These are phyloP conservation scores for Myathropa florea DNA, from an alignment of 2,888 invertebrate genomes.

Conservation along the genomic window DNA sequence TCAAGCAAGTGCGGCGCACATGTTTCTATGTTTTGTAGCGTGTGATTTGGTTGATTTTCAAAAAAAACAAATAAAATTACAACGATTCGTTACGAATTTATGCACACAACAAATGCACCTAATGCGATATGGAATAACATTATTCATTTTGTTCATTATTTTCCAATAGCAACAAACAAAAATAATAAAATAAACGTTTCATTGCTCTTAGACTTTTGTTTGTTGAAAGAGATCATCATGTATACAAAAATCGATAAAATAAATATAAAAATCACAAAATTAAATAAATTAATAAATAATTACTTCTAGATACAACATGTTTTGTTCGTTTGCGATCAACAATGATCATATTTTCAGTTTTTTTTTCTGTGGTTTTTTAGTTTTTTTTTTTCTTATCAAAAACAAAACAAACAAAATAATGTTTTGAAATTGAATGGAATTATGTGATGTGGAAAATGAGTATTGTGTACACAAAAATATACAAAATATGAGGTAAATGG, in stretches of 20 bases:
- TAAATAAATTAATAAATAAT: constrained; percentile 63
- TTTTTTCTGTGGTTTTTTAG: background rate
- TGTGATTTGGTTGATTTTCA: background rate
- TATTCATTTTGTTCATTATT: constrained; percentile 13
- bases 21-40: background rate
- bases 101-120: background rate
- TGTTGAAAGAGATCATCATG: constrained; percentile 40
- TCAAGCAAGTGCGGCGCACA: background rate
- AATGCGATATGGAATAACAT: constrained; percentile 18
- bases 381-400: constrained; percentile 28
- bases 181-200: constrained; percentile 10
- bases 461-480: constrained; percentile 62
- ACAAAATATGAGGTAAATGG: constrained; percentile 50
- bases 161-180: constrained; percentile 18
- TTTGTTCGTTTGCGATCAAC: constrained; percentile 43
- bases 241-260: constrained; percentile 55
- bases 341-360: constrained; percentile 31
- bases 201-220: constrained; percentile 38
- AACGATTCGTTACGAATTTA: background rate
- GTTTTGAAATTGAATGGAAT: constrained; percentile 25
- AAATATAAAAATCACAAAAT: constrained; percentile 64
- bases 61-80: too few relatives aligned
- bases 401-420: constrained; percentile 30
- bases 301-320: constrained; percentile 63
- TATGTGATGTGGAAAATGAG: constrained; percentile 41